Conservation (phyloP, 2,113 vertebrate genomes). For the Galemys pyrenaicus region DNA sequence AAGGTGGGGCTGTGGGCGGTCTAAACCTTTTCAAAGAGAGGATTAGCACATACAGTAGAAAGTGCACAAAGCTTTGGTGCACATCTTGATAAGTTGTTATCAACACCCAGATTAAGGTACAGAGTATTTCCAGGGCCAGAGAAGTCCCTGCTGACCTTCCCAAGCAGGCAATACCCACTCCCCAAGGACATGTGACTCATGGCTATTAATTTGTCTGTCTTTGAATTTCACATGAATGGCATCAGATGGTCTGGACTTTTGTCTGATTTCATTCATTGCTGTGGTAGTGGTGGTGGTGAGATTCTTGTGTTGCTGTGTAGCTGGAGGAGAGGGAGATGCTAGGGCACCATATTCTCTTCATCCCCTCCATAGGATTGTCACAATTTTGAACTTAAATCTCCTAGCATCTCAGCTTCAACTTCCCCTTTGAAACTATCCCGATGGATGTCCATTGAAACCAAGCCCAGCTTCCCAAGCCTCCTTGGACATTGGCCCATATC, state of each 20-base stretch:
- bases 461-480: background rate
- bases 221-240: background rate
- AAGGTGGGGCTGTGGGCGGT: background rate
- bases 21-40: background rate
- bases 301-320: no score
- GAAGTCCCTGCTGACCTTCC: background rate
- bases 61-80: background rate
- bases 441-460: background rate
- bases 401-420: background rate
- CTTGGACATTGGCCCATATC: background rate
- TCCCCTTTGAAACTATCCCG: background rate
- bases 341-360: rapidly evolving
- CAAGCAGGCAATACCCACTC: background rate
- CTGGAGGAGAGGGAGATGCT: no score
- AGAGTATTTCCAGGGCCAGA: background rate
- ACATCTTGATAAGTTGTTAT: background rate
- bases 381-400: background rate
- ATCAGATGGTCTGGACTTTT: background rate
- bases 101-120: background rate
- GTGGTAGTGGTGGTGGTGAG: background rate
- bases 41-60: background rate
- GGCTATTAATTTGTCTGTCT: background rate
- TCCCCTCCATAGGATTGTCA: no score
- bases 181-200: background rate
- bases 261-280: background rate